Evolutionary conservation across 2,797 vertebrate genomes (phyloP), one percentile per base, ranked within the genome.

Genomic region (Arremon brunneinucha): DNA sequence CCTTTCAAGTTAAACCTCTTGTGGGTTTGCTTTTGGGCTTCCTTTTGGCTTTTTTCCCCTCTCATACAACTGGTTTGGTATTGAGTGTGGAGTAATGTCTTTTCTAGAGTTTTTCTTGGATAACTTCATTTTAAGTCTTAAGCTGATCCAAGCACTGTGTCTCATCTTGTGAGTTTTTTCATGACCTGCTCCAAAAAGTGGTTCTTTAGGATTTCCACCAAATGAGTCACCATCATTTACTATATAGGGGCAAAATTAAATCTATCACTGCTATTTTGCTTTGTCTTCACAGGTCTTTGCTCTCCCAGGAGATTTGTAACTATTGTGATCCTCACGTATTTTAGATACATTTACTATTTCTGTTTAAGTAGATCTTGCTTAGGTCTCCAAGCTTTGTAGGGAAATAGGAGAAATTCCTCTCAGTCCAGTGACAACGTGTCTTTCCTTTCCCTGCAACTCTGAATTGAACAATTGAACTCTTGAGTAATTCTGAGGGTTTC

Each of bases 1-100:
- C 46, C 57, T 96, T 94, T 95, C 79, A 94, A 94, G 91, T 88
- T 75, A 96, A 95, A 75, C 43, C 89, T 94, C 94, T 65, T 24
- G 76, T 86, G 93, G n/a, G 20, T 79, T 92, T 85, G 32, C n/a
- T 92, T 85, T 85, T 82, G 60, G 79, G 20, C 50, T 91, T 44
- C 41, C 77, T 92, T 88, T 64, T 57, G 53, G 46, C 7, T 20
- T 83, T 88, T 80, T 71, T 8, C 2, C 34, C 4, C 18, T 44
- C 32, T 91, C 11, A 22, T 53, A 28, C 1, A n/a, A 70, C 64
- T 27, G 30, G n/a, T 85, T 89, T 83, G 78, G 23, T 89, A 22
- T 60, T 39, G 41, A 85, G 4, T 44, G 15, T 35, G n/a, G 44
- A 77, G 14, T 17, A 52, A 27, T 22, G 6, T 50, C 53, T 83